These are phyloP conservation scores for Sylvilagus bachmani DNA, from an alignment of 2,113 vertebrate genomes.

Conservation along the genomic window DNA sequence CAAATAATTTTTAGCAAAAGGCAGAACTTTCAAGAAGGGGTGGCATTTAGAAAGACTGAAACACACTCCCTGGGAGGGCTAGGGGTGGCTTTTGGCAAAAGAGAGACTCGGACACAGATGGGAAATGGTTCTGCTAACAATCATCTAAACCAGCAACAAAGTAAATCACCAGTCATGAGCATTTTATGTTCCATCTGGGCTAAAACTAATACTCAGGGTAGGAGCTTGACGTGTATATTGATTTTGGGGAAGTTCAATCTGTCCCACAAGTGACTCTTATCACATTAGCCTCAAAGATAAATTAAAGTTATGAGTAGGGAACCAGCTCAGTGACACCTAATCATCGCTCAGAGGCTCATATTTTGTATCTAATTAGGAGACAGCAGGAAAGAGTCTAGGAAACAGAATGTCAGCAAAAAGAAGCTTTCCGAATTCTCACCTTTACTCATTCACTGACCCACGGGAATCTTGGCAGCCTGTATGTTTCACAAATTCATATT, in stretches of 20 bases:
- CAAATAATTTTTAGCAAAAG: background rate
- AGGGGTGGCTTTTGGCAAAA: background rate
- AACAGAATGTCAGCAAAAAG: constrained; percentile 57
- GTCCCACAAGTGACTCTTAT: constrained; percentile 42
- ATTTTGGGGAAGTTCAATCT: constrained; percentile 57
- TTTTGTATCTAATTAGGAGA: constrained; percentile 80
- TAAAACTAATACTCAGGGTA: constrained; percentile 23
- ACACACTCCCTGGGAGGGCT: background rate
- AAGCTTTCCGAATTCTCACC: constrained; percentile 38
- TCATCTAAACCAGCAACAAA: background rate
- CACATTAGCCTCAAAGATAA: constrained; percentile 42
- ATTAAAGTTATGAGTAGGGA: background rate
- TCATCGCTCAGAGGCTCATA: constrained; percentile 60
- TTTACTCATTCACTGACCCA: background rate
- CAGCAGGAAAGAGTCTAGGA: constrained; percentile 69
- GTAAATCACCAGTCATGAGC: background rate
- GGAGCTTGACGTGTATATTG: background rate
- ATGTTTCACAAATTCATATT: background rate
- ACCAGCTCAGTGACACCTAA: constrained; percentile 63
- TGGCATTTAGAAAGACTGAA: background rate
- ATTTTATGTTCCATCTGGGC: background rate
- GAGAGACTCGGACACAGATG: background rate
- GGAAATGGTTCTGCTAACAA: background rate
- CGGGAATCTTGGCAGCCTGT: background rate
- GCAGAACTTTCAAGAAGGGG: background rate